These are phyloP conservation scores for Phenacoccus solenopsis DNA, from an alignment of 1,140 invertebrate genomes.

Conservation along the genomic window DNA sequence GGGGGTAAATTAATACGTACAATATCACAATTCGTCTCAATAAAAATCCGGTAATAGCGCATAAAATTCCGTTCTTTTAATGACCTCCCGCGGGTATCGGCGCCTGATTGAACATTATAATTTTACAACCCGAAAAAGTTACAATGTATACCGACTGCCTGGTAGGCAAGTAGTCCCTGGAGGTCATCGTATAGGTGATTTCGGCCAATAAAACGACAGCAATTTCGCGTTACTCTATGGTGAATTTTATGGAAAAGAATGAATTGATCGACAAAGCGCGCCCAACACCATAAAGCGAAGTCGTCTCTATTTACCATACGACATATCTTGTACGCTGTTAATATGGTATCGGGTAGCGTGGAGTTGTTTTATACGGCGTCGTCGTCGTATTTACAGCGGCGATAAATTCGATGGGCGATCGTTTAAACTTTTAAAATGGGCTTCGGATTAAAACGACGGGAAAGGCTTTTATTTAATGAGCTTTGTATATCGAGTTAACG, in stretches of 20 bases:
- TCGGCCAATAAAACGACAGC: conserved; percentile 8
- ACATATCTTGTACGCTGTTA: not conserved
- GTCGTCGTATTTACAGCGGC: not conserved
- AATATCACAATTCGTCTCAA: not conserved
- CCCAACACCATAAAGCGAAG: not conserved
- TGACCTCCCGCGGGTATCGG: conserved; percentile 16
- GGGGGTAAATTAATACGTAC: not conserved
- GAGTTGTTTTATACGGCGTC: not conserved
- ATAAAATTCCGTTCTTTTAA: conserved; percentile 10
- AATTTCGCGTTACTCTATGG: not conserved
- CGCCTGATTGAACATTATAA: conserved; percentile 13
- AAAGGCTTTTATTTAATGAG: conserved; percentile 2
- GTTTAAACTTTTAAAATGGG: not conserved
- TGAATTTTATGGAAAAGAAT: not conserved
- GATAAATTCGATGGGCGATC: not conserved
- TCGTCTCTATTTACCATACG: not conserved
- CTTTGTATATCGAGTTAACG: not conserved
- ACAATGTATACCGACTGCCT: not conserved
- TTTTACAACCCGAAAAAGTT: not conserved
- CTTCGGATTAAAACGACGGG: not conserved
- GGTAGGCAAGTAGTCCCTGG: not conserved
- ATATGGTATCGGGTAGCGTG: not conserved
- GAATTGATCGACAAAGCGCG: conserved; percentile 5
- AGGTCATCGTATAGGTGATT: conserved; percentile 11
- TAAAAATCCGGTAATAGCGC: conserved; percentile 11